Evolutionary conservation across 1,140 invertebrate genomes (phyloP), one percentile per base, ranked within the genome.

Genomic region (Eulimnadia texana): DNA sequence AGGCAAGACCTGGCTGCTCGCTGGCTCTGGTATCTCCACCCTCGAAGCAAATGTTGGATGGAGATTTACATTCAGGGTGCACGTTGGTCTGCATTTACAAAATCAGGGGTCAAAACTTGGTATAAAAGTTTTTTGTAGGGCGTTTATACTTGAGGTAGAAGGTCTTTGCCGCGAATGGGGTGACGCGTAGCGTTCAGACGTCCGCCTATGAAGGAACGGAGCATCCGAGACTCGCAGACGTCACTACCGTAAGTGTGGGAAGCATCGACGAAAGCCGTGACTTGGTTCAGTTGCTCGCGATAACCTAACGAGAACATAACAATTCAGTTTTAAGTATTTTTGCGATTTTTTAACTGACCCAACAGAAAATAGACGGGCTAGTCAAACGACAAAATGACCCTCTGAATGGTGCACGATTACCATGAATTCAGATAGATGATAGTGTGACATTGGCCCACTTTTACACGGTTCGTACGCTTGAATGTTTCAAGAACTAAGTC

Each of bases 181-280:
- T 77, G 72, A 25, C 64, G 59, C 0, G 76, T 77, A 13, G 67
- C 60, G 56, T 76, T 76, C 33, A 77, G 62, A 61, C 67, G 50
- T 1, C 76, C 76, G 6, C 71, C 70, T 2, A 64, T 20, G 42
- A 70, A 68, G 6, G 63, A 23, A 51, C 79, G 63, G 27, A 81
- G 66, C 55, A 71, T 69, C 52, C 72, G 67, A 3, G 72, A 72
- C 65, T 78, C 78, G 62, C 81, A 83, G 47, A 75, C 70, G 60
- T 81, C 81, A 3, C 79, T 81, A 0, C 83, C 83, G 66, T 84
- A 84, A 16, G 80, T 72, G 61, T 78, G 75, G 0, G 81, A 83
- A 3, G 76, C 75, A 67, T 85, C 83, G 1, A 84, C 67, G 64
- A 77, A 83, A 0, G 80, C 76, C 3, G 83, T 84, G 10, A 82